phyloP scores from a whole-genome alignment of 2,113 vertebrate species.

The Corythornis cristatus region DNA sequence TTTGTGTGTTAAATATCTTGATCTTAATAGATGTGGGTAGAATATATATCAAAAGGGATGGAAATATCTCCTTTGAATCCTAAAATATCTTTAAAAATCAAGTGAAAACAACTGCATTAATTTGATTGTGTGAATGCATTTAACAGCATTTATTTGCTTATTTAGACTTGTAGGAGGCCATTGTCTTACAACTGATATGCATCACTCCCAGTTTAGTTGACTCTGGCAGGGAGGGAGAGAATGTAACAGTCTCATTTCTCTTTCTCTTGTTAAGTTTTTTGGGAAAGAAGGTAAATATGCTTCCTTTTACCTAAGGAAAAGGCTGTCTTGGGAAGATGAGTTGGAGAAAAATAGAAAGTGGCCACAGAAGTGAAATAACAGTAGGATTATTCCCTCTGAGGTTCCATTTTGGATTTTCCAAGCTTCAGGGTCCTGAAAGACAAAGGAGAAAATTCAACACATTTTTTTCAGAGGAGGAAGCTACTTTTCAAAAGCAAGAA shows the following conservation, averaged over 20 bases:
- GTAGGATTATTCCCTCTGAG: background rate
- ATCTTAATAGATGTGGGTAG: background rate
- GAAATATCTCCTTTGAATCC: background rate
- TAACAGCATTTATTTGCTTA: background rate
- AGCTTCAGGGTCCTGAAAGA: background rate
- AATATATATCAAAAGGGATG: background rate
- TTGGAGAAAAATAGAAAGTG: background rate
- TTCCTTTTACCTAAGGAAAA: background rate
- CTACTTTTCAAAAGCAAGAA: background rate
- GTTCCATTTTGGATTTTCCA: background rate
- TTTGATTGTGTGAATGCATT: background rate
- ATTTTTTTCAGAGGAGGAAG: background rate
- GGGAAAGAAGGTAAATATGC: background rate
- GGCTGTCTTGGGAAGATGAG: background rate
- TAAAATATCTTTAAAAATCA: background rate
- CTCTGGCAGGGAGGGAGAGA: background rate
- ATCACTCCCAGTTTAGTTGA: background rate
- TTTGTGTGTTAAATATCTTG: slow-evolving; percentile 8
- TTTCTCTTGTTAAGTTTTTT: background rate
- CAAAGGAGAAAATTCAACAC: background rate
- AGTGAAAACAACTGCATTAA: background rate
- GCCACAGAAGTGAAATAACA: background rate
- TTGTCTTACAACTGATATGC: background rate
- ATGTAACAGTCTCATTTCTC: background rate
- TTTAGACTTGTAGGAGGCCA: background rate